A percentile compares a stretch with the other conserved stretches of the same genome.
phyloP scores from a whole-genome alignment of 2,113 vertebrate genomes.

The Pseudorectes ferrugineus region DNA sequence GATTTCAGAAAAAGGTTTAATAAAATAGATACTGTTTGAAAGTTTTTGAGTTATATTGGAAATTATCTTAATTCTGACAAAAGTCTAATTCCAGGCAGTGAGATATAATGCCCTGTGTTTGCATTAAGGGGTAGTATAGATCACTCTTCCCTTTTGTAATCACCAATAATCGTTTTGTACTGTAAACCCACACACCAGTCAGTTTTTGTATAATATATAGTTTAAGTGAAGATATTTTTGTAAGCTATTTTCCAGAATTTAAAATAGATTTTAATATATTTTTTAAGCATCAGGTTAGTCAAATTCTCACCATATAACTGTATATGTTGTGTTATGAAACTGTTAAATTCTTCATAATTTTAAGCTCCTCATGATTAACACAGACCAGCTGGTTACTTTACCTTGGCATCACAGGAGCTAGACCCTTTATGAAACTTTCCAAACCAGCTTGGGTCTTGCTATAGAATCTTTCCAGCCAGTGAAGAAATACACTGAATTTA shows the following conservation, averaged over 20 bases:
- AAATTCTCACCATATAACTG: background rate
- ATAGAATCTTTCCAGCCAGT: background rate
- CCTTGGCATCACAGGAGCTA: background rate
- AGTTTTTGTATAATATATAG: background rate
- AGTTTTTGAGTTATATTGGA: constrained; percentile 25
- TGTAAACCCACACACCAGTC: background rate
- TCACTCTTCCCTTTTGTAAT: constrained; percentile 53
- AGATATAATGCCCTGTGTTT: constrained; percentile 24
- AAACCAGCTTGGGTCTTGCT: background rate
- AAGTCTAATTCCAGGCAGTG: constrained; percentile 8
- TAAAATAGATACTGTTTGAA: constrained; percentile 25
- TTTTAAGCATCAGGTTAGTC: constrained; percentile 52
- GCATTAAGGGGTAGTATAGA: constrained; percentile 23
- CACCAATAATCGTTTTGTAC: constrained; percentile 29
- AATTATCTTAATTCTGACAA: constrained; percentile 9
- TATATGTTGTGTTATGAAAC: constrained; percentile 14
- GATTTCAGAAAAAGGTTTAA: constrained; percentile 31
- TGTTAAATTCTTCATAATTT: constrained; percentile 36
- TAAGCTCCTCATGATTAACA: constrained; percentile 50
- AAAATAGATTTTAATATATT: constrained; percentile 63
- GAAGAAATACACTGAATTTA: background rate
- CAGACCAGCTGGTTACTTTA: background rate
- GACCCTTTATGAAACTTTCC: background rate
- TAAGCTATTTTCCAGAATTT: constrained; percentile 41
- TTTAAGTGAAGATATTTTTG: constrained; percentile 13